Conservation (phyloP, 2,113 vertebrate genomes). For the Protobothrops mucrosquamatus region DNA sequence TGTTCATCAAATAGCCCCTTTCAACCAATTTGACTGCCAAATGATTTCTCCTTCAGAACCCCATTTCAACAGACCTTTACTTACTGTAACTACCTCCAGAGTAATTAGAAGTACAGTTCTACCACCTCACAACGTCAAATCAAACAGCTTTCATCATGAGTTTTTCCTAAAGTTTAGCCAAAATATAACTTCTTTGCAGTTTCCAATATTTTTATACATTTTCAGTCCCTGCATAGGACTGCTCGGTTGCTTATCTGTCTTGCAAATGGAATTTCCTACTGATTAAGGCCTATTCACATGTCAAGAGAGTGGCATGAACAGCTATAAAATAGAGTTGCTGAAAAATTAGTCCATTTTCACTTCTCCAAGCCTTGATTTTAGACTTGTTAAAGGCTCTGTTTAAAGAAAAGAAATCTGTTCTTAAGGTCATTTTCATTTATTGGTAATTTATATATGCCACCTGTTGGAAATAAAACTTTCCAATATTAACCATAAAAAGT, state of each 20-base stretch:
- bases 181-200: background rate
- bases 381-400: conserved; percentile 36
- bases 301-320: conserved; percentile 38
- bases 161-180: background rate
- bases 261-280: conserved; percentile 34
- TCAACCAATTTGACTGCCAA: background rate
- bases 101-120: background rate
- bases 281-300: conserved; percentile 33
- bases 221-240: conserved; percentile 13
- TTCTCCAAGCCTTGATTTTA: conserved; percentile 46
- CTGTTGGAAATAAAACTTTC: conserved; percentile 61
- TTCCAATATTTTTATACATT: conserved; percentile 19
- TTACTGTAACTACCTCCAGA: background rate
- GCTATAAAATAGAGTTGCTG: conserved; percentile 24
- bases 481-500: conserved; percentile 46
- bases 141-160: background rate
- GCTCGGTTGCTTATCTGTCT: conserved; percentile 31
- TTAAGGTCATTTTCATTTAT: conserved; percentile 51
- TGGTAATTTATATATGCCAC: conserved; percentile 55
- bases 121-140: background rate
- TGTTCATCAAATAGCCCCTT: background rate
- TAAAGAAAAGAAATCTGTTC: conserved; percentile 32
- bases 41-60: background rate
- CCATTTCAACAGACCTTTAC: background rate
- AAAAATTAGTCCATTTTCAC: conserved; percentile 29